Conservation (phyloP, 2,888 invertebrate species). For the Stomorhina lunata region DNA sequence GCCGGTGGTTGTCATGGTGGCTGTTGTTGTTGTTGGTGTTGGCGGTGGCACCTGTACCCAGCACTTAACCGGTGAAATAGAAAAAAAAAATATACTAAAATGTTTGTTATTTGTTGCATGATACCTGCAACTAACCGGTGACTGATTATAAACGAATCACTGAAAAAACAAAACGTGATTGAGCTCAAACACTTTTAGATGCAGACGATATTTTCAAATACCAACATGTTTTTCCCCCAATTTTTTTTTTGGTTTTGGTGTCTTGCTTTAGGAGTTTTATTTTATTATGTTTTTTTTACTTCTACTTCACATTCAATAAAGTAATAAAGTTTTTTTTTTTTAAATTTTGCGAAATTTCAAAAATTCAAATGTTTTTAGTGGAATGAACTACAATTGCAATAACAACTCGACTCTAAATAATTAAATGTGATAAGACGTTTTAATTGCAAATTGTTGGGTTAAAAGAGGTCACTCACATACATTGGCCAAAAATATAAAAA, state of each 20-base stretch:
- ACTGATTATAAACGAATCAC: slow-evolving; percentile 61
- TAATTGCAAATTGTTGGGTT: slow-evolving; percentile 61
- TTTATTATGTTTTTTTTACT: slow-evolving; percentile 20
- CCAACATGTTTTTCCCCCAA: slow-evolving; percentile 57
- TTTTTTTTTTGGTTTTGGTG: slow-evolving; percentile 8
- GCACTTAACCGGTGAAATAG: slow-evolving; percentile 16
- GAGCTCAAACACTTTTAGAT: slow-evolving; percentile 49
- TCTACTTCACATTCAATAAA: slow-evolving; percentile 42
- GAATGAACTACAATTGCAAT: not conserved
- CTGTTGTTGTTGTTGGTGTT: slow-evolving; percentile 21
- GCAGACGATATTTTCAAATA: slow-evolving; percentile 62
- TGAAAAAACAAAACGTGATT: slow-evolving; percentile 57
- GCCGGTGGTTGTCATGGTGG: slow-evolving; percentile 47
- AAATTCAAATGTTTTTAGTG: slow-evolving; percentile 43
- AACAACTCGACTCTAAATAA: slow-evolving; percentile 41
- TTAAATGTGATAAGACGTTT: slow-evolving; percentile 61
- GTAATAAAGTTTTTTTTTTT: slow-evolving; percentile 2
- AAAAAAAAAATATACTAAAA: slow-evolving; percentile 6
- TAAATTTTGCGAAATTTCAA: slow-evolving; percentile 51
- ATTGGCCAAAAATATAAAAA: too few relatives aligned
- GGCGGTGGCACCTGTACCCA: slow-evolving; percentile 60
- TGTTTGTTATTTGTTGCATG: slow-evolving; percentile 38
- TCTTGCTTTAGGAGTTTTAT: slow-evolving; percentile 2
- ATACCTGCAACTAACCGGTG: slow-evolving; percentile 42
- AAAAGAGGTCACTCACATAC: slow-evolving; percentile 56